A percentile compares a stretch with the other conserved stretches of the same genome.
phyloP scores from a whole-genome alignment of 2,113 vertebrate species.

The Gobius niger region DNA sequence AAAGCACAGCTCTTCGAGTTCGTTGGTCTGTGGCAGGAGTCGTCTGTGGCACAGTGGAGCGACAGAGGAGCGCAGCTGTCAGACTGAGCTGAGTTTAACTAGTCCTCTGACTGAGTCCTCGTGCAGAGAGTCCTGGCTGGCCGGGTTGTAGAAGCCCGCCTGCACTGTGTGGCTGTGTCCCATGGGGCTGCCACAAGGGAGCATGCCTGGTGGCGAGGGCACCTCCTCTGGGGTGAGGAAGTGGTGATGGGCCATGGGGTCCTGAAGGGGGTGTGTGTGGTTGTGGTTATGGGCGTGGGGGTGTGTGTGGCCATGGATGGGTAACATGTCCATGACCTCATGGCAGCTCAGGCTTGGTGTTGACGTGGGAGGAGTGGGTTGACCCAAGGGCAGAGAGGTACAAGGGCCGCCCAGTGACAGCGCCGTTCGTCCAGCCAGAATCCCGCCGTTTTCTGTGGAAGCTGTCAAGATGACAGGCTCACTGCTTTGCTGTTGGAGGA shows the following conservation, averaged over 20 bases:
- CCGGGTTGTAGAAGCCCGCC: slow-evolving; percentile 84
- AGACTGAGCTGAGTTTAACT: slow-evolving; percentile 97
- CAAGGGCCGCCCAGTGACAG: slow-evolving; percentile 83
- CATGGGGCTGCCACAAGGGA: slow-evolving; percentile 84
- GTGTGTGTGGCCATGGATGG: slow-evolving; percentile 65
- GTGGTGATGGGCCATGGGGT: slow-evolving; percentile 80
- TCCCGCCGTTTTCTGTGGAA: slow-evolving; percentile 76
- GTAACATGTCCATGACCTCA: slow-evolving; percentile 79
- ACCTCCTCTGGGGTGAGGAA: slow-evolving; percentile 93
- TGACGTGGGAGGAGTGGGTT: slow-evolving; percentile 92
- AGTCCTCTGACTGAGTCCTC: slow-evolving; percentile 95
- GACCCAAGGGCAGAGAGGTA: slow-evolving; percentile 85
- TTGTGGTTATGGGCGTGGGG: slow-evolving; percentile 47
- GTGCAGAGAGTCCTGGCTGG: slow-evolving; percentile 94
- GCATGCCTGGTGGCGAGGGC: slow-evolving; percentile 88
- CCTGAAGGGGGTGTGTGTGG: slow-evolving; percentile 77
- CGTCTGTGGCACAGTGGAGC: slow-evolving; percentile 38
- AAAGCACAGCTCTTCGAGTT: slow-evolving; percentile 28
- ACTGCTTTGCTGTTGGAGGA: slow-evolving; percentile 91
- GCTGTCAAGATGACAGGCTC: slow-evolving; percentile 85
- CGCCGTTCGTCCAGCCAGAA: slow-evolving; percentile 80
- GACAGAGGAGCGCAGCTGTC: slow-evolving; percentile 55
- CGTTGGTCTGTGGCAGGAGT: slow-evolving; percentile 15
- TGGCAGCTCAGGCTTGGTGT: slow-evolving; percentile 89
- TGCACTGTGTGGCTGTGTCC: slow-evolving; percentile 86